Base-by-base conservation (phyloP, 2,113 vertebrate genomes). In the Ophiodon elongatus region DNA sequence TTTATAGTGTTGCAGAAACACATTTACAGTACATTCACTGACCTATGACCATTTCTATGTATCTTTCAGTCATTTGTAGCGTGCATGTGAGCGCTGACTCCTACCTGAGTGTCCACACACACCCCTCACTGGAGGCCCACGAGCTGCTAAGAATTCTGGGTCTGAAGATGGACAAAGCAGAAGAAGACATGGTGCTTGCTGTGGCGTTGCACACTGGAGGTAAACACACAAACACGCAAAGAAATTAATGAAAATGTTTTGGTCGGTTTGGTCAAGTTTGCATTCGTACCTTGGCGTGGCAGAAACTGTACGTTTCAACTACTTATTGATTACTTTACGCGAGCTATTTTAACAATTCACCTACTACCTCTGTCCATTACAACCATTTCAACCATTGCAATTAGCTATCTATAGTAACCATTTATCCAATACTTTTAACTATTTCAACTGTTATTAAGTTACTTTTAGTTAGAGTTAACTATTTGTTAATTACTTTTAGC, bases 21-120 rank as follows among this genome's bases (percentile, higher is more conserved):
- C 43, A 23, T 21, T 69, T 50, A 69, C n/a, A 67, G 17, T 21
- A 5, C 29, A 35, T 33, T 66, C 9, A 77, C 25, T 74, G 4
- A 15, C 47, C 23, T 43, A 1, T 83, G 5, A 19, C 64, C 25
- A 23, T 70, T 43, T 39, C 54, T 75, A 52, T 85, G 15, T 89
- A 52, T 93, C 68, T 83, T 81, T 76, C 59, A 99, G 98, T 98
- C 82, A 97, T 98, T 89, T 98, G 98, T 83, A 97, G 96, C 0
- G 97, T 99, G 72, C 96, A 99, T 23, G 93, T 99, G 92, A 98
- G 96, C 0, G 93, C 96, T 25, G 98, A 99, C 94, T 99, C 97
- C n/a, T 99, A 98, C 56, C 93, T 99, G 91, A 99, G 98, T 0
- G 95, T 99, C 87, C 97, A 97, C 92, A 96, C 96, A 9, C 97